Conservation (phyloP, 2,113 vertebrate genomes). For the Gymnorhina tibicen region DNA sequence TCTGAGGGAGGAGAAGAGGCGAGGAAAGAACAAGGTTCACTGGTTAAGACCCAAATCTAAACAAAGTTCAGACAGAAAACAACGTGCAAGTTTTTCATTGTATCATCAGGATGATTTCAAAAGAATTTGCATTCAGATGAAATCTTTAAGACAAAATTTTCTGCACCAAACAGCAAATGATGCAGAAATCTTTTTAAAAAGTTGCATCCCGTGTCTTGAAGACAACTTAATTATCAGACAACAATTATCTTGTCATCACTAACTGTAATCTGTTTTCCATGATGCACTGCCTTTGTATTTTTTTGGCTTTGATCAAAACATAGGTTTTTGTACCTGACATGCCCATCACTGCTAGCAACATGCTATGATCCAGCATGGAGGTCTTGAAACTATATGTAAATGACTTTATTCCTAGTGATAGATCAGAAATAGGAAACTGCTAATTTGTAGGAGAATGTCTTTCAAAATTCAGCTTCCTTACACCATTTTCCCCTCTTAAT, state of each 20-base stretch:
- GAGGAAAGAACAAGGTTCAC: neutral
- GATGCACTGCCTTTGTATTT: neutral
- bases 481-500: neutral
- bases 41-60: neutral
- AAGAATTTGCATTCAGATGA: neutral
- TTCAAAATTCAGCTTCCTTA: neutral
- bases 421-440: neutral
- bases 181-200: neutral
- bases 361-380: neutral
- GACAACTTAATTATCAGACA: neutral
- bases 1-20: neutral
- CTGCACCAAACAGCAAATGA: neutral
- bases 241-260: neutral
- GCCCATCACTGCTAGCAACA: neutral
- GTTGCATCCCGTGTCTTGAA: neutral
- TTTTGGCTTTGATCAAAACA: neutral
- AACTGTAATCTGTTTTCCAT: neutral
- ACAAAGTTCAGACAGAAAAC: neutral
- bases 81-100: neutral
- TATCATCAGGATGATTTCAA: neutral
- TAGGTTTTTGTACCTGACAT: neutral
- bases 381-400: neutral
- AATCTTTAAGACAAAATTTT: neutral
- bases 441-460: neutral
- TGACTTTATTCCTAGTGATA: neutral